A percentile compares a stretch with the other conserved stretches of the same genome.
Evolutionary conservation across 2,888 invertebrate species (phyloP).

Genomic region (Cryptocheilus praepositus): DNA sequence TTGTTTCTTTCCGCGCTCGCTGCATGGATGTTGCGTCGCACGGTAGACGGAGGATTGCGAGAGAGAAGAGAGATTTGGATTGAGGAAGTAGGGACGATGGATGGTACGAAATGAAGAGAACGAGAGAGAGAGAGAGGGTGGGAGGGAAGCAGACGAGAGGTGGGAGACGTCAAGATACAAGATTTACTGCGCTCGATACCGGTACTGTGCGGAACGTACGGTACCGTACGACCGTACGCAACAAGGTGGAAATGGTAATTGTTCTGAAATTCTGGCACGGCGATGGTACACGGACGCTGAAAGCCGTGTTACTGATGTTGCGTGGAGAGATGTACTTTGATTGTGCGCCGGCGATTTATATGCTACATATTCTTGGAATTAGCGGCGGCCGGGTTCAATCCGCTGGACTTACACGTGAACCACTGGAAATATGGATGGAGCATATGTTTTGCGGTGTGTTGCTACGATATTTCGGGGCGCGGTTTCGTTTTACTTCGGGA

Average conservation of each 20-base stretch:
- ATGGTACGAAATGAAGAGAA: too few relatives aligned
- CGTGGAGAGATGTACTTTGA: too few relatives aligned
- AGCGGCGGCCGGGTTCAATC: too few relatives aligned
- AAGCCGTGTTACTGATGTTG: too few relatives aligned
- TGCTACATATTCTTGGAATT: too few relatives aligned
- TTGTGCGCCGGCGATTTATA: too few relatives aligned
- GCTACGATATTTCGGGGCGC: too few relatives aligned
- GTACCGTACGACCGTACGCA: background rate
- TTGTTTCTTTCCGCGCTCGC: conserved; percentile 7
- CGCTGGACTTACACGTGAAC: too few relatives aligned
- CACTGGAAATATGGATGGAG: too few relatives aligned
- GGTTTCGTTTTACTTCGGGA: too few relatives aligned
- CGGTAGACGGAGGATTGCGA: background rate
- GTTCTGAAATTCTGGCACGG: conserved; percentile 1
- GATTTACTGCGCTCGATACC: conserved; percentile 17
- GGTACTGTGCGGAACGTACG: background rate
- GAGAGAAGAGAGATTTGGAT: background rate
- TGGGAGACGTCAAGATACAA: conserved; percentile 11
- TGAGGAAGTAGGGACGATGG: background rate
- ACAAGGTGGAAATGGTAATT: conserved; percentile 9
- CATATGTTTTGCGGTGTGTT: too few relatives aligned
- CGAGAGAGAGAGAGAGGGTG: background rate
- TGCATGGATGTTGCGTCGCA: background rate
- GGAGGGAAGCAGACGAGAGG: background rate
- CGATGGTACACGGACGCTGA: too few relatives aligned